Conservation (phyloP, 2,113 vertebrate genomes). For the Gymnorhina tibicen region DNA sequence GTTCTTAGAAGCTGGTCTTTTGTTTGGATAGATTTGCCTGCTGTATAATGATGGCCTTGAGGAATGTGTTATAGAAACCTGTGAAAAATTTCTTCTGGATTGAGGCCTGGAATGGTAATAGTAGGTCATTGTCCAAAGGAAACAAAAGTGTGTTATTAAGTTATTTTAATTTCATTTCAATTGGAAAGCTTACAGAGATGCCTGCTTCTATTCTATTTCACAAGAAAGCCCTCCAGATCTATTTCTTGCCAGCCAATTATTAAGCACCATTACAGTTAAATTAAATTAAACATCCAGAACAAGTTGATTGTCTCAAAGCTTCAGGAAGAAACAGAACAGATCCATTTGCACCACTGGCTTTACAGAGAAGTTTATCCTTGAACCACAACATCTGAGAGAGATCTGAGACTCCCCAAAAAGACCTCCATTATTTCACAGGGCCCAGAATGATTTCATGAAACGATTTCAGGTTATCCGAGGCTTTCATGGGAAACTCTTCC, state of each 20-base stretch:
- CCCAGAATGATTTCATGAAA: background rate
- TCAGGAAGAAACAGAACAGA: background rate
- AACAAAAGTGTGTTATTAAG: conserved; percentile 54
- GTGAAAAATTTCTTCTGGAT: conserved; percentile 9
- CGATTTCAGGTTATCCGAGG: background rate
- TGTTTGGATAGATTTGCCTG: conserved; percentile 16
- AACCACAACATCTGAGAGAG: background rate
- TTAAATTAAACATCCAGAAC: conserved; percentile 33
- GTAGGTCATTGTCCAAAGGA: conserved; percentile 33
- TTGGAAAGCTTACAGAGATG: conserved; percentile 30
- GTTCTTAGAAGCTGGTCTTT: conserved; percentile 1
- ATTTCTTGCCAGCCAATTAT: conserved; percentile 4
- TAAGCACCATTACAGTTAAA: conserved; percentile 20
- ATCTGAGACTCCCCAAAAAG: background rate
- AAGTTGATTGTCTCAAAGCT: background rate
- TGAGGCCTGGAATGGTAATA: conserved; percentile 15
- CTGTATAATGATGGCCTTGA: conserved; percentile 21
- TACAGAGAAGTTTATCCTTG: background rate
- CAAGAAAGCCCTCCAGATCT: background rate
- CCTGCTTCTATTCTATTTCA: conserved; percentile 40
- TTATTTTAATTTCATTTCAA: conserved; percentile 55
- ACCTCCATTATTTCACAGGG: background rate
- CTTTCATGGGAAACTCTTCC: background rate
- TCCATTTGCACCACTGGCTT: background rate
- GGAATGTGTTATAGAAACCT: conserved; percentile 16